phyloP scores from a whole-genome alignment of 2,888 invertebrate genomes.

The Lutraria lutraria region DNA sequence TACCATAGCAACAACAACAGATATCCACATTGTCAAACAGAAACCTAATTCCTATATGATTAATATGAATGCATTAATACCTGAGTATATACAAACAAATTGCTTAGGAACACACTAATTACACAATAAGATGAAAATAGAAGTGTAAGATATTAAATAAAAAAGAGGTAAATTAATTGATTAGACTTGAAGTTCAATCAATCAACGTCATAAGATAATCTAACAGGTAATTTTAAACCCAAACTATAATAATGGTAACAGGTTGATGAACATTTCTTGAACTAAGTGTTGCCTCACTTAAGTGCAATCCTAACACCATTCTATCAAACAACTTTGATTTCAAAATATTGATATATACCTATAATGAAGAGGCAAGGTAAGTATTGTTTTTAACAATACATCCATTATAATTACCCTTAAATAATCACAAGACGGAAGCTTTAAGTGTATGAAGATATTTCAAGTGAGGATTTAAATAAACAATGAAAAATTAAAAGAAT shows the following conservation, averaged over 20 bases:
- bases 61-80: neutral
- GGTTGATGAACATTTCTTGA: constrained; percentile 3
- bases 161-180: neutral
- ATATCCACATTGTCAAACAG: too few species aligned
- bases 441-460: too few species aligned
- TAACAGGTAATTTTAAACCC: neutral
- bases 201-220: neutral
- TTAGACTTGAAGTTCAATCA: neutral
- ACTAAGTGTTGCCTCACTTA: neutral
- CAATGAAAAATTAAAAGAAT: too few species aligned
- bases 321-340: too few species aligned
- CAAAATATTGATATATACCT: too few species aligned
- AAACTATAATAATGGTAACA: neutral
- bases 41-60: neutral
- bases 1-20: too few species aligned
- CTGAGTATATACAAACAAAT: neutral
- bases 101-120: neutral
- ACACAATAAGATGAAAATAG: neutral
- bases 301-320: too few species aligned
- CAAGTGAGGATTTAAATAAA: too few species aligned
- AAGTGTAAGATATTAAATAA: neutral
- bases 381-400: too few species aligned
- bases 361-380: too few species aligned
- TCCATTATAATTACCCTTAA: too few species aligned
- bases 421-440: too few species aligned